Base-by-base conservation (phyloP, 2,797 vertebrate genomes). In the Rhodeus uyekii region DNA sequence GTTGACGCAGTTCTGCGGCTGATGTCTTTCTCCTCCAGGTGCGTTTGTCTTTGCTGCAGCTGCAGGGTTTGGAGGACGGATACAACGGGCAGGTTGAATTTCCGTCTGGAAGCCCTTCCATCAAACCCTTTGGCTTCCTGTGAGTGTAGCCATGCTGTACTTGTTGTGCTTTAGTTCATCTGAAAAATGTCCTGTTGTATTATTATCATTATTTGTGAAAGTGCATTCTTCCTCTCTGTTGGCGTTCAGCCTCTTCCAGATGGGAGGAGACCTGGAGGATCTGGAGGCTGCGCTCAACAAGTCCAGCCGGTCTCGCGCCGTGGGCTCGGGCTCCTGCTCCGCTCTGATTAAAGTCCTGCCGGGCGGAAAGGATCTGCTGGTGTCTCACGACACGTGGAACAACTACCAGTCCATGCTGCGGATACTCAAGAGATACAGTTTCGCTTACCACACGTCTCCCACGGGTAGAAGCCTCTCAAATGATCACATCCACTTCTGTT, bases 361-460 rank as follows among this genome's bases (percentile, higher is more conserved):
- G 0, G 95, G 93, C 78, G 93, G 90, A 3, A 93, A 77, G 53
- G 98, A 99, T 2, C 94, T 99, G 60, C 90, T 99, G 71, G 95
- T 98, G 0, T 95, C 98, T 81, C 98, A 99, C 16, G 97, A 97
- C 90, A 98, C 98, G 12, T 99, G 97, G 98, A 94, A 87, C 86
- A 93, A 83, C 55, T 99, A 98, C 90, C 96, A 97, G 91, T 88
- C 94, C 86, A 98, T 99, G 97, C 94, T 99, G 46, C 95, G 97
- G 5, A 46, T 99, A 85, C 87, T 98, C 88, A 99, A 99, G 94
- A 98, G 97, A 90, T 98, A 99, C 89, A 91, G 61, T 0, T 95
- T 99, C 87, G 90, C 94, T 29, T 98, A 95, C 91, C 94, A 76
- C 16, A 12, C 89, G 14, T 95, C 92, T 0, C 89, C 94, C 0